A percentile compares a stretch with the other conserved stretches of the same genome.
These are phyloP conservation scores for Ectropis crepuscularia DNA, from an alignment of 2,888 invertebrate genomes.

Conservation along the genomic window DNA sequence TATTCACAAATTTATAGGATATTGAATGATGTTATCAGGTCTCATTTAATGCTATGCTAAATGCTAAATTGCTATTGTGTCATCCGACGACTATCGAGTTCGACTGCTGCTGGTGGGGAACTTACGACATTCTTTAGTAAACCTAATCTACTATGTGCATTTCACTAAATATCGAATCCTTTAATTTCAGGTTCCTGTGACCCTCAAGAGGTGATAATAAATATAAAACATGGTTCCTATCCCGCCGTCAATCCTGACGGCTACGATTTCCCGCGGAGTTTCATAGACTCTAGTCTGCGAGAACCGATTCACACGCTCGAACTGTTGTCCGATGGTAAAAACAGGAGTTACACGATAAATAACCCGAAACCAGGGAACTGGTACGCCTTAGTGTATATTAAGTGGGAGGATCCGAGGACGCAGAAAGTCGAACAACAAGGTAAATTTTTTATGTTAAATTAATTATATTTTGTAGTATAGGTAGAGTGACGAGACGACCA, in stretches of 20 bases:
- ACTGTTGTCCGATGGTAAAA: conserved; percentile 86
- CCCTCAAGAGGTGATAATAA: conserved; percentile 86
- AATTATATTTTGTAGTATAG: background rate
- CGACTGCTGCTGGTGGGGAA: no score
- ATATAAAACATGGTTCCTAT: conserved; percentile 92
- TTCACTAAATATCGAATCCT: no score
- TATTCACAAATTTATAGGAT: no score
- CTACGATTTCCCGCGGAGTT: conserved; percentile 89
- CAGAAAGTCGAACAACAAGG: conserved; percentile 91
- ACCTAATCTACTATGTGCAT: no score
- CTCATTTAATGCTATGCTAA: no score
- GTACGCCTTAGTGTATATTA: conserved; percentile 91
- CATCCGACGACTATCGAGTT: no score
- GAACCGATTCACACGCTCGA: conserved; percentile 82
- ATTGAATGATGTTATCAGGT: no score
- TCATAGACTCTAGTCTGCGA: conserved; percentile 79
- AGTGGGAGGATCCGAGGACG: conserved; percentile 89
- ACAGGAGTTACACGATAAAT: conserved; percentile 84
- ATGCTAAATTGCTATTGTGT: no score
- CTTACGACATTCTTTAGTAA: no score
- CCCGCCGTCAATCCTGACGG: conserved; percentile 94
- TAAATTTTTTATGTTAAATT: conserved; percentile 49
- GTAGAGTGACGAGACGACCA: no score
- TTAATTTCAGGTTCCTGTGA: conserved; percentile 82
- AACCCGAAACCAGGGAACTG: conserved; percentile 91